Base-by-base conservation (phyloP, 2,888 invertebrate genomes). In the Heliconius ethilla region DNA sequence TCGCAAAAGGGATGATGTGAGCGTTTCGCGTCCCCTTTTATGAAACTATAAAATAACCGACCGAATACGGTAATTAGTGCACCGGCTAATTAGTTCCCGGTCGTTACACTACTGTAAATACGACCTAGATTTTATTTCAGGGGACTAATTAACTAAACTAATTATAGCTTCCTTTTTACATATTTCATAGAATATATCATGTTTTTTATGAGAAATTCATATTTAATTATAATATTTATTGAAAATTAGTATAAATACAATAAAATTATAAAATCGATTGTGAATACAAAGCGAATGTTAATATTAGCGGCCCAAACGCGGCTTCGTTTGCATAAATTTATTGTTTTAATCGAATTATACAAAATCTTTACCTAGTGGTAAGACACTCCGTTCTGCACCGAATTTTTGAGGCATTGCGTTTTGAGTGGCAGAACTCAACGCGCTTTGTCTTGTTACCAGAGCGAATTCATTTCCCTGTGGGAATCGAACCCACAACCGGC, bases 61-160 rank as follows among this genome's bases (percentile, higher is more conserved):
- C 81, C 82, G 82, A 85, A 86, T 79, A 84, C 83, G 82, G 85
- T 87, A 78, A 77, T 85, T 85, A 86, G 84, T 78, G 80, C 74
- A 82, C 75, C 79, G 82, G 83, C 79, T 83, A 83, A 85, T 85
- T 83, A 83, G 81, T 81, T 80, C 73, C 77, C 80, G 75, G 78
- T 80, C 80, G 80, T 81, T 82, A 77, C 77, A 79, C 75, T 79
- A 75, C 76, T 77, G 76, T 75, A 78, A 79, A 74, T 77, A 67
- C 78, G 82, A 79, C 78, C 81, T 74, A 81, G 76, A 78, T 82
- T 81, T 82, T 78, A 80, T 81, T 82, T 81, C 79, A 78, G 65
- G 66, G 25, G 70, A 77, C 70, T 81, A 82, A 82, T 82, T 83
- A 78, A 80, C 77, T 76, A 78, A 77, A 67, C 67, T 74, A 69